Evolutionary conservation across 2,113 vertebrate genomes (phyloP).

Genomic region (Podocnemis expansa): DNA sequence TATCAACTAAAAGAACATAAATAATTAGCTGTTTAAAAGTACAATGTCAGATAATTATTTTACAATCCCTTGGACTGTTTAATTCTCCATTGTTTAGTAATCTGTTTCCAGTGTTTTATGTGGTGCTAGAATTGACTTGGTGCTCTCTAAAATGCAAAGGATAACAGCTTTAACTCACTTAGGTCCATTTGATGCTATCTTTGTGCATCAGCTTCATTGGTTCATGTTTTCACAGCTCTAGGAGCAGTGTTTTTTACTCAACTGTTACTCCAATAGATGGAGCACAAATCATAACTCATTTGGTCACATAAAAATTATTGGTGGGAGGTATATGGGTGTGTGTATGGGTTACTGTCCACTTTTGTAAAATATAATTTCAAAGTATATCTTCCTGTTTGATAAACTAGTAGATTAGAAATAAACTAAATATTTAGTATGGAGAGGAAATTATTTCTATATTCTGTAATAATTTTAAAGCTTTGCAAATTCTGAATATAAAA

Average conservation of each 20-base stretch:
- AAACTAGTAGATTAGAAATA: neutral
- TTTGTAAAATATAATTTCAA: neutral
- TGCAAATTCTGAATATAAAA: neutral
- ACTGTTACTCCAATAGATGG: neutral
- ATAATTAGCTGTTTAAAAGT: slow-evolving; percentile 46
- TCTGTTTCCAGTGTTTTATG: neutral
- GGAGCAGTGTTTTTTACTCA: neutral
- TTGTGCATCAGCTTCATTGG: neutral
- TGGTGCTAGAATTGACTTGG: neutral
- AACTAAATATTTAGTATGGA: neutral
- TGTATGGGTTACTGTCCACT: neutral
- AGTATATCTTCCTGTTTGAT: neutral
- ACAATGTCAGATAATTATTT: slow-evolving; percentile 16
- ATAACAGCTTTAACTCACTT: neutral
- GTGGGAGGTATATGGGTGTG: neutral
- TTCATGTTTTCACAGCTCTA: neutral
- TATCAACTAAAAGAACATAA: neutral
- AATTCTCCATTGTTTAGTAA: neutral
- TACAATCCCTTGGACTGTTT: neutral
- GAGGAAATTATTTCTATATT: neutral
- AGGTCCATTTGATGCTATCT: neutral
- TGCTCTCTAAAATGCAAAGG: neutral
- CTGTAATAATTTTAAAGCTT: neutral
- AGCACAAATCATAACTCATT: neutral
- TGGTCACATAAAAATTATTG: neutral